These are phyloP conservation scores for Scaptomyza parva DNA, from an alignment of 2,888 invertebrate genomes.

Conservation along the genomic window DNA sequence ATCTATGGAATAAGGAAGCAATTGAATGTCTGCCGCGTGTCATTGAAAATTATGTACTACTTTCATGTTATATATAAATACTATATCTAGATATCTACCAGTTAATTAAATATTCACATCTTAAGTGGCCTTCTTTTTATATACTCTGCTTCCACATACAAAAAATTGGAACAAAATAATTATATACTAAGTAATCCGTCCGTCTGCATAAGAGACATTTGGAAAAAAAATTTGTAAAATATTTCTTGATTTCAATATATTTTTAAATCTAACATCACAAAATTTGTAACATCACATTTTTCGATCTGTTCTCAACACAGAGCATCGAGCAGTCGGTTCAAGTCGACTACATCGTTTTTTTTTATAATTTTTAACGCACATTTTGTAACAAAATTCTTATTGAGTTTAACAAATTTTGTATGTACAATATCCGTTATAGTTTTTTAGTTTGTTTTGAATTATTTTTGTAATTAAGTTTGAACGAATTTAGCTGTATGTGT, in stretches of 20 bases:
- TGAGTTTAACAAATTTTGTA: slow-evolving; percentile 11
- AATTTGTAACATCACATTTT: background rate
- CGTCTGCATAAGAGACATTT: slow-evolving; percentile 5
- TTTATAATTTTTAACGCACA: slow-evolving; percentile 24
- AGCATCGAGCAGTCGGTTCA: slow-evolving; percentile 4
- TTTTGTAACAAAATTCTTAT: slow-evolving; percentile 35
- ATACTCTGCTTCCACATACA: slow-evolving; percentile 1
- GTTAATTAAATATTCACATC: slow-evolving; percentile 21
- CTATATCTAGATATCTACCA: slow-evolving; percentile 21
- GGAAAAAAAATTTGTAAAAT: background rate
- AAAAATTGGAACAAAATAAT: background rate
- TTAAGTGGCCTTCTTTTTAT: slow-evolving; percentile 24
- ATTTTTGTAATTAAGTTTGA: slow-evolving; percentile 38
- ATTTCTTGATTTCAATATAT: background rate
- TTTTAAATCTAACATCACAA: background rate
- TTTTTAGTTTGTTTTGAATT: slow-evolving; percentile 16
- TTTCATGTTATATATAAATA: slow-evolving; percentile 44
- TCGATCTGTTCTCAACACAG: slow-evolving; percentile 2
- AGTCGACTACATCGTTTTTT: slow-evolving; percentile 5
- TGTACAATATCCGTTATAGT: slow-evolving; percentile 17
- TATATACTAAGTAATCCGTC: slow-evolving; percentile 7
- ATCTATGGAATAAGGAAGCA: slow-evolving; percentile 3
- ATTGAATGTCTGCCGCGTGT: slow-evolving; percentile 10
- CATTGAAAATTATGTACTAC: slow-evolving; percentile 23
- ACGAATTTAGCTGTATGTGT: slow-evolving; percentile 51